A percentile compares a stretch with the other conserved stretches of the same genome.
Conservation (phyloP, 2,113 vertebrate genomes). For the Anhinga rufa region DNA sequence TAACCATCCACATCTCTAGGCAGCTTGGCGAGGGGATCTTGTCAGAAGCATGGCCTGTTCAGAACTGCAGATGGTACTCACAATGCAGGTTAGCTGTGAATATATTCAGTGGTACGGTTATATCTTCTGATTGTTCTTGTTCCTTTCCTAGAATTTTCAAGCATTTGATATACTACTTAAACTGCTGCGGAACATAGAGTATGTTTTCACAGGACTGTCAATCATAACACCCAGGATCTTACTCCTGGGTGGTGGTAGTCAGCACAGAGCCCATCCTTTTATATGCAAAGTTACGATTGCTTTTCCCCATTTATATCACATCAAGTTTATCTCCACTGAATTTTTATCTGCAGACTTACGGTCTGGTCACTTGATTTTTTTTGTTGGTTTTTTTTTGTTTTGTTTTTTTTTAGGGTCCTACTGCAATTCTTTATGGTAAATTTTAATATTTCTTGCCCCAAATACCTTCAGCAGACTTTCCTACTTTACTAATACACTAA, state of each 20-base stretch:
- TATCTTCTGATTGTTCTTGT: not conserved
- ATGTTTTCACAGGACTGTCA: not conserved
- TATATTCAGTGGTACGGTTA: not conserved
- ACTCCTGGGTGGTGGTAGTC: not conserved
- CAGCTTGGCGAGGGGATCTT: not conserved
- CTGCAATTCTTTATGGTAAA: not conserved
- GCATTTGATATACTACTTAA: not conserved
- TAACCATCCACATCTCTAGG: too few species aligned
- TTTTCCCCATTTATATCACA: not conserved
- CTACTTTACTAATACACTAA: not conserved
- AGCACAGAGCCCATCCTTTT: not conserved
- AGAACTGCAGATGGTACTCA: not conserved
- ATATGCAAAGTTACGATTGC: not conserved
- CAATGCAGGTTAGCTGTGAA: not conserved
- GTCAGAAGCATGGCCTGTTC: not conserved
- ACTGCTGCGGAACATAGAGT: not conserved
- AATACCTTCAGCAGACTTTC: not conserved
- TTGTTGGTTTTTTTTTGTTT: not conserved
- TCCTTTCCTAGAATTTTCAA: not conserved
- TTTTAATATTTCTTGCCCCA: not conserved
- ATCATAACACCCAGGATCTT: not conserved
- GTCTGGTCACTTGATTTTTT: not conserved
- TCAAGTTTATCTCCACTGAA: not conserved
- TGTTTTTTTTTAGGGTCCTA: not conserved
- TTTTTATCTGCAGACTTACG: not conserved